phyloP scores from a whole-genome alignment of 2,888 invertebrate genomes.

The Phalangium opilio region DNA sequence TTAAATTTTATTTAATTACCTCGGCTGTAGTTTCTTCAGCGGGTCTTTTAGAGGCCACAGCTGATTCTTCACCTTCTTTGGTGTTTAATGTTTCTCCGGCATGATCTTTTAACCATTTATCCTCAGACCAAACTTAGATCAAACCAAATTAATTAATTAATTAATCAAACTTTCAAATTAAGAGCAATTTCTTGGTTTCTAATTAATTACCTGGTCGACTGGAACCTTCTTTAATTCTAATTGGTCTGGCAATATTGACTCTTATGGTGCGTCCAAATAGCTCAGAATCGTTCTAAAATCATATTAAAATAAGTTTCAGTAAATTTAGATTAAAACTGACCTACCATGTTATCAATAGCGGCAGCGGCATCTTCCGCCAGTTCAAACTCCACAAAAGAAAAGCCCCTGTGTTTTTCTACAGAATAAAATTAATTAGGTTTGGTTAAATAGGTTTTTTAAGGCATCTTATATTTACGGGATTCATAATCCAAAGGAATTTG shows the following conservation, averaged over 20 bases:
- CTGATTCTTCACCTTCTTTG: no score
- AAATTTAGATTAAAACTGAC: not conserved
- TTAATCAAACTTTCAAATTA: not conserved
- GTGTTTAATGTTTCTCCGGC: constrained; percentile 63
- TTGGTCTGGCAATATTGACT: constrained; percentile 93
- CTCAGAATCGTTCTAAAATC: constrained; percentile 79
- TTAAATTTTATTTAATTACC: not conserved
- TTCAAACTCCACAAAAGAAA: constrained; percentile 97
- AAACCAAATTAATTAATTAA: not conserved
- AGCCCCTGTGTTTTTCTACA: constrained; percentile 90
- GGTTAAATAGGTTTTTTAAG: not conserved
- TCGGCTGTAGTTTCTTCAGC: constrained; percentile 19
- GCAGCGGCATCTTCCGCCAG: constrained; percentile 46
- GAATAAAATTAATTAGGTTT: not conserved
- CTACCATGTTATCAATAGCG: constrained; percentile 19
- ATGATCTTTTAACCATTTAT: constrained; percentile 93
- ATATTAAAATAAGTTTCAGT: not conserved
- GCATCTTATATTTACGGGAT: constrained; percentile 32
- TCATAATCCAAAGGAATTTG: constrained; percentile 97
- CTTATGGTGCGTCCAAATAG: constrained; percentile 89
- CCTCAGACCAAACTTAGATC: constrained; percentile 80
- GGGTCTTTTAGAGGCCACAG: constrained; percentile 8
- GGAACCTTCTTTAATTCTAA: constrained; percentile 87
- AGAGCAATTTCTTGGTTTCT: constrained; percentile 1
- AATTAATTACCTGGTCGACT: constrained; percentile 47